These are phyloP conservation scores for Diplosoma virens DNA, from an alignment of 23 tunicate genomes.

Conservation along the genomic window DNA sequence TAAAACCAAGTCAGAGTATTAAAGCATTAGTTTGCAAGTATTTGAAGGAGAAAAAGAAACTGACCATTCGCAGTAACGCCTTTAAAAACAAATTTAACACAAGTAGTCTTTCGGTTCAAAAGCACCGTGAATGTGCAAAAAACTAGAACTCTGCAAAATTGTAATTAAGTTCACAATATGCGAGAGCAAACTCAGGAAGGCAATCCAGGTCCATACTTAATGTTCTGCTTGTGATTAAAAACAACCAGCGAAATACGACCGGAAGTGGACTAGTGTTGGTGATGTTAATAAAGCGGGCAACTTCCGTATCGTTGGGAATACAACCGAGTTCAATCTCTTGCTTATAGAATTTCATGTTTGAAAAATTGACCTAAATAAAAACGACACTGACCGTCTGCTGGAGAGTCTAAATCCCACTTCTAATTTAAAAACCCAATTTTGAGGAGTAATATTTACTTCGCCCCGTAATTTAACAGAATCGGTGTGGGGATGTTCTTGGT, in stretches of 20 bases:
- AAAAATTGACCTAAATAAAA: conserved; percentile 83
- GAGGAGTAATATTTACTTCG: conserved; percentile 49
- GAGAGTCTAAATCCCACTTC: too few species aligned
- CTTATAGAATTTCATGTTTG: conserved; percentile 80
- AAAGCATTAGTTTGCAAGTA: too few species aligned
- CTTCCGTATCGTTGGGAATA: conserved; percentile 96
- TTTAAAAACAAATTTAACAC: too few species aligned
- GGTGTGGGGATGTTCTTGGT: conserved; percentile 83
- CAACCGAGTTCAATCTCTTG: conserved; percentile 87
- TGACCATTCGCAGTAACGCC: too few species aligned
- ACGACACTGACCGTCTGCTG: too few species aligned
- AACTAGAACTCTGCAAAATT: too few species aligned
- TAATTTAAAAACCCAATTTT: not conserved
- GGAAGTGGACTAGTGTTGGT: conserved; percentile 90
- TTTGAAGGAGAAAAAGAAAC: too few species aligned
- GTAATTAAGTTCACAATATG: too few species aligned
- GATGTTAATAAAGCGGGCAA: conserved; percentile 68
- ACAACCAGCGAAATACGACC: conserved; percentile 86
- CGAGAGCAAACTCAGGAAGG: too few species aligned
- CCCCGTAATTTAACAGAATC: conserved; percentile 70
- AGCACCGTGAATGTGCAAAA: too few species aligned
- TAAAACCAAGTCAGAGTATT: too few species aligned
- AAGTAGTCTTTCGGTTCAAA: too few species aligned
- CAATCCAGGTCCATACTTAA: conserved; percentile 58
- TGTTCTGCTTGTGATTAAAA: conserved; percentile 84